Evolutionary conservation across 2,888 invertebrate species (phyloP), one percentile per base, ranked within the genome.

Genomic region (Resseliella maxima): DNA sequence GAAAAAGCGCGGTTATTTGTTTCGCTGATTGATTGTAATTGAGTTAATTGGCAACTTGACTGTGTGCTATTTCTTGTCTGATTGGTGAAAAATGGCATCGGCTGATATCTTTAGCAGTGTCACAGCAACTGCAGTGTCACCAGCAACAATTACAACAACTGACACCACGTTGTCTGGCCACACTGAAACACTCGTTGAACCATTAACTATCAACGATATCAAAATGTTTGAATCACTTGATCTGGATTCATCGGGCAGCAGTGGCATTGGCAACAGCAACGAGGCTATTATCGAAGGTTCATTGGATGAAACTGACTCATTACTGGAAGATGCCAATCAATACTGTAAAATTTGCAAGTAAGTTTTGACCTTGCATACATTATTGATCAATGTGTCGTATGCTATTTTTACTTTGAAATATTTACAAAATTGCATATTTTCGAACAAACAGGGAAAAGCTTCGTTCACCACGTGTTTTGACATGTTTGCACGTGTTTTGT

Each of bases 401-500:
- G n/a, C n/a, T n/a, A n/a, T 41, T 41, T 41, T 12, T 12, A 41
- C 85, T 85, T 64, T 64, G 24, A 54, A 41, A 85, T n/a, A n/a
- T n/a, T 6, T 12, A 50, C 18, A 50, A 50, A 27, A 81, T 1
- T 12, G 54, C 83, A 50, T 46, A 81, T 64, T 54, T 86, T 72
- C 86, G 45, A 85, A 87, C n/a, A 92, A 93, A 88, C 89, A 95
- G 94, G 90, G 94, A 94, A 90, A 95, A 95, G 89, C 92, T 96
- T 89, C 94, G 94, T 90, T 94, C 94, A 90, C 98, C 98, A 87
- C 94, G 97, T 88, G 95, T 98, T 88, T 93, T 99, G 89, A 95
- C 96, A 89, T 99, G 98, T 92, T 94, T 99, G 90, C 98, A 99
- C 92, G 97, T 97, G 86, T 98, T 97, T 92, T 99, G 98, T 92